A percentile compares a stretch with the other conserved stretches of the same genome.
phyloP scores from a whole-genome alignment of 2,797 vertebrate genomes.

The Dendrocincla tyrannina region DNA sequence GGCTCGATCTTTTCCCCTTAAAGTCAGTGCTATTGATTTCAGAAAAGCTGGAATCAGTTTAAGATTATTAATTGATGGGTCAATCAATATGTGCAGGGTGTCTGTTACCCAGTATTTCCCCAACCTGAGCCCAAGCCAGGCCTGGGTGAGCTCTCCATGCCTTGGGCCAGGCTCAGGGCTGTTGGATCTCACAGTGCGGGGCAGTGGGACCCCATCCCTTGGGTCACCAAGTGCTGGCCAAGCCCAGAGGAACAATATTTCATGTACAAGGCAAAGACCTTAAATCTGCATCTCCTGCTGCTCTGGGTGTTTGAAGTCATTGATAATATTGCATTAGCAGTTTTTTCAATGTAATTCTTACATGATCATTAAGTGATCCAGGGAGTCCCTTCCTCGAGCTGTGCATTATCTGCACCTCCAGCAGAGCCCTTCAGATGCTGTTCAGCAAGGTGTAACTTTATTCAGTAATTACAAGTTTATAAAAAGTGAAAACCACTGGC shows the following conservation, averaged over 20 bases:
- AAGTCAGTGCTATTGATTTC: neutral
- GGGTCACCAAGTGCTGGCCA: neutral
- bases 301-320: neutral
- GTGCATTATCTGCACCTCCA: neutral
- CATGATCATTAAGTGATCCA: constrained; percentile 15
- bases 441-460: neutral
- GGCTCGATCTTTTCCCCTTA: neutral
- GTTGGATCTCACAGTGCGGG: fast-evolving
- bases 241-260: neutral
- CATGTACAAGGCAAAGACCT: neutral
- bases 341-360: neutral
- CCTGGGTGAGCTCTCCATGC: neutral
- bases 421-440: neutral
- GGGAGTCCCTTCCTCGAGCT: neutral
- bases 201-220: neutral
- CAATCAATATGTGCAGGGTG: neutral
- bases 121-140: neutral
- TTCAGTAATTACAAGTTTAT: constrained; percentile 1
- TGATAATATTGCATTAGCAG: neutral
- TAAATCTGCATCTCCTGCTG: neutral
- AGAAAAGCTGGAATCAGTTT: neutral
- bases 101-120: neutral
- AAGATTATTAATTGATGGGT: neutral
- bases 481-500: constrained; percentile 11
- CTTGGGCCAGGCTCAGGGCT: neutral